These are phyloP conservation scores for Eulemur rufifrons DNA, from an alignment of 2,113 vertebrate species.

Conservation along the genomic window DNA sequence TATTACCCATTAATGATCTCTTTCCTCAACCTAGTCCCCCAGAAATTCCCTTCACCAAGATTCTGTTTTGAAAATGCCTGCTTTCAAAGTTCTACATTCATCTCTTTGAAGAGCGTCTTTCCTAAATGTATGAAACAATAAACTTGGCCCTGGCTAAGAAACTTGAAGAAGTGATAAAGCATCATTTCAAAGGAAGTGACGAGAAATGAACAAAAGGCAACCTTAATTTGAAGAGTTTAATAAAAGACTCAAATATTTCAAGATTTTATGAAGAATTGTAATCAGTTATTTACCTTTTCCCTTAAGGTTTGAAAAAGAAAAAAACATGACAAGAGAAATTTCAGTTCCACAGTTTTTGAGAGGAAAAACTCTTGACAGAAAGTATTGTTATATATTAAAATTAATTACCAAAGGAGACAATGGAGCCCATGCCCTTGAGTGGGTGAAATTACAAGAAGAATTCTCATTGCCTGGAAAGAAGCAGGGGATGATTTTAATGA, in stretches of 20 bases:
- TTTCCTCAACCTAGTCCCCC: background rate
- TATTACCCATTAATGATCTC: background rate
- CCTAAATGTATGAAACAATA: background rate
- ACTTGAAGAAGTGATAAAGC: background rate
- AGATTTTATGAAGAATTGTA: background rate
- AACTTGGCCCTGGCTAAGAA: background rate
- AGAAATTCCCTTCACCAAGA: background rate
- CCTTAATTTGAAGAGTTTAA: background rate
- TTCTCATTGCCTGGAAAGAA: background rate
- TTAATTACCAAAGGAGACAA: background rate
- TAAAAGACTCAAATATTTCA: background rate
- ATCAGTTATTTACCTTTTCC: background rate
- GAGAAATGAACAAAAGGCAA: background rate
- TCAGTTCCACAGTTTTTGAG: background rate
- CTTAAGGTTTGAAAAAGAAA: background rate
- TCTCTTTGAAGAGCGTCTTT: background rate
- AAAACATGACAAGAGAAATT: background rate
- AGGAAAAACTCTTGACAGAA: background rate
- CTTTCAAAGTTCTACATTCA: background rate
- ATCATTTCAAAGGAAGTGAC: background rate
- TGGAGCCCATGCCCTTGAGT: background rate
- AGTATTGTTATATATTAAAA: constrained; percentile 17
- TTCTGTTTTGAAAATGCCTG: background rate
- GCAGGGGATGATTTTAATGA: background rate
- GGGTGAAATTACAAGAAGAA: constrained; percentile 13